Conservation (phyloP, 2,797 vertebrate species). For the Onychomys torridus region DNA sequence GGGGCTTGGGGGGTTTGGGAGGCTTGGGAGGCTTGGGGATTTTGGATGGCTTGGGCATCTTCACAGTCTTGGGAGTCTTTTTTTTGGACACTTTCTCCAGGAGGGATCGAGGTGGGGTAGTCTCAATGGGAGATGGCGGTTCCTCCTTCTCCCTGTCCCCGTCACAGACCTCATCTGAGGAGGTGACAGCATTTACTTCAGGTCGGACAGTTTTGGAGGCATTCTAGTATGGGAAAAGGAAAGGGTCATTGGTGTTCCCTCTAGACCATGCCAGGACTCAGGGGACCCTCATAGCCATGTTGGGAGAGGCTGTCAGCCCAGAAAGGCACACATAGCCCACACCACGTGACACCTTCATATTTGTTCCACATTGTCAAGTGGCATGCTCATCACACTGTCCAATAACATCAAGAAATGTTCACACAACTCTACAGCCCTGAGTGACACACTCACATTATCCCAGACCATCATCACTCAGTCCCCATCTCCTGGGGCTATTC, state of each 20-base stretch:
- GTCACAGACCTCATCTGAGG: slow-evolving; percentile 90
- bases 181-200: slow-evolving; percentile 90
- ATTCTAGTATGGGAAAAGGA: slow-evolving; percentile 86
- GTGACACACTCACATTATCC: background rate
- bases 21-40: slow-evolving; percentile 88
- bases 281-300: background rate
- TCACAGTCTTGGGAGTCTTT: slow-evolving; percentile 90
- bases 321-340: background rate
- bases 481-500: background rate
- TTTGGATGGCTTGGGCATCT: slow-evolving; percentile 92
- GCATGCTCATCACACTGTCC: background rate
- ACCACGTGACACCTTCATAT: background rate
- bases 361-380: background rate
- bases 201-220: slow-evolving; percentile 94
- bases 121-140: slow-evolving; percentile 88
- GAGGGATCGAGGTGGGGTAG: slow-evolving; percentile 82
- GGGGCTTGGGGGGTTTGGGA: slow-evolving; percentile 89
- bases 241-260: background rate
- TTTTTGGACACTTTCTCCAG: slow-evolving; percentile 89
- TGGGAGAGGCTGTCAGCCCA: background rate
- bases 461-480: background rate
- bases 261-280: background rate
- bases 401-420: background rate
- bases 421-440: background rate
- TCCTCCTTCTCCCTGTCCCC: slow-evolving; percentile 90